Base-by-base conservation (phyloP, 1,140 invertebrate genomes). In the Ips typographus region DNA sequence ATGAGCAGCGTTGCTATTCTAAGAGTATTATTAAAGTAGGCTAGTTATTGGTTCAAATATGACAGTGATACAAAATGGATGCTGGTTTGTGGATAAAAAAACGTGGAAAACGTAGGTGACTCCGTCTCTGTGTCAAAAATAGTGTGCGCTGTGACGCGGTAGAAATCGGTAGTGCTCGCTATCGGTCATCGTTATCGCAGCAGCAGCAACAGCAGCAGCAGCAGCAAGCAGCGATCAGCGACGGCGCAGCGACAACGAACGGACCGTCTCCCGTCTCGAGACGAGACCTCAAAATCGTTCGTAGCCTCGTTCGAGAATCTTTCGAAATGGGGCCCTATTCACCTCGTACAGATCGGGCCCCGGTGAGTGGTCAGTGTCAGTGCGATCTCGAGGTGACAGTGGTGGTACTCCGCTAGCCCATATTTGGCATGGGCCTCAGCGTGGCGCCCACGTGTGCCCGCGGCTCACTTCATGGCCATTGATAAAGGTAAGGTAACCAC, bases 381-480 rank as follows among this genome's bases (percentile, higher is more conserved):
- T 65, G 61, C 62, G 44, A 55, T 41, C 51, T 40, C 22, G 22
- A 22, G 22, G 22, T 22, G 38, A 38, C 58, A 37, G 60, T 60
- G 51, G 51, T 41, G 37, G 39, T 61, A 36, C 51, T 43, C 43
- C 56, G 56, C 55, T 58, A 64, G 53, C 68, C 60, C 56, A 36
- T 49, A 52, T 55, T 42, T 70, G 63, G 68, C 53, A 70, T 70
- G 68, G 68, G 68, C 62, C 51, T 66, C 22, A 44, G 70, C 70
- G 74, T 71, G 72, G 72, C 70, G 73, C 76, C 74, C 78, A 79
- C 77, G 76, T 78, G 77, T 78, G 76, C 75, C 77, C 64, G 65
- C 74, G 70, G 71, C 76, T 77, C 73, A 72, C 75, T 79, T 77
- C 77, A 80, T 80, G 78, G 78, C 76, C 77, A 79, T 79, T 80